Conservation (phyloP, 2,113 vertebrate species). For the Semnornis frantzii region DNA sequence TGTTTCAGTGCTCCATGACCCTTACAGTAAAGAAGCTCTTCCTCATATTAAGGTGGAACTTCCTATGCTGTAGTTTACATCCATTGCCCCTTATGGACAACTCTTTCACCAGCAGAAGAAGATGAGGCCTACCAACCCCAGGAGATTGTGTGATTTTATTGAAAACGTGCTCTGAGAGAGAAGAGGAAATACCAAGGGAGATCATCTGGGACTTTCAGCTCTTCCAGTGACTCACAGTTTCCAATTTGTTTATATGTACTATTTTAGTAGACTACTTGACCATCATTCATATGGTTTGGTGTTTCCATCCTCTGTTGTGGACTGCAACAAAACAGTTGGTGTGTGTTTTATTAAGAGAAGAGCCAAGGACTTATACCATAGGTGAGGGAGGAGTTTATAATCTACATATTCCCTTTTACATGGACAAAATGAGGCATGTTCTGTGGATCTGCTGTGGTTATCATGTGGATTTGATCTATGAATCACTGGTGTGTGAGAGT, state of each 20-base stretch:
- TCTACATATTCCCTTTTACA: not conserved
- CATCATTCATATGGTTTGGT: not conserved
- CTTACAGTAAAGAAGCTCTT: no score
- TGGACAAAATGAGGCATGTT: not conserved
- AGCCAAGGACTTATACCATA: not conserved
- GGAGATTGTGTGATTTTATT: not conserved
- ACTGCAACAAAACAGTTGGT: not conserved
- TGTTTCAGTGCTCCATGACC: no score
- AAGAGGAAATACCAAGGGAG: not conserved
- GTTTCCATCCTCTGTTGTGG: not conserved
- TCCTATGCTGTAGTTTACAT: no score
- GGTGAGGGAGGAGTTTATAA: not conserved
- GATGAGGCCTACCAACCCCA: not conserved
- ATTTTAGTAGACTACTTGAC: not conserved
- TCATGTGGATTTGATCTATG: not conserved
- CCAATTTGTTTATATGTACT: not conserved
- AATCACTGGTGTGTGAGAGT: not conserved
- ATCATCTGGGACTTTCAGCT: not conserved
- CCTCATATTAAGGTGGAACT: no score
- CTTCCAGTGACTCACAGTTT: conserved; percentile 22
- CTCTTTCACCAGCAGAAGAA: not conserved
- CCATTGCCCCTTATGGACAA: not conserved
- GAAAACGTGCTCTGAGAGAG: not conserved
- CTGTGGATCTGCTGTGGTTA: not conserved
- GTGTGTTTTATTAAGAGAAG: not conserved